Base-by-base conservation (phyloP, 2,797 vertebrate genomes). In the Fringilla coelebs region DNA sequence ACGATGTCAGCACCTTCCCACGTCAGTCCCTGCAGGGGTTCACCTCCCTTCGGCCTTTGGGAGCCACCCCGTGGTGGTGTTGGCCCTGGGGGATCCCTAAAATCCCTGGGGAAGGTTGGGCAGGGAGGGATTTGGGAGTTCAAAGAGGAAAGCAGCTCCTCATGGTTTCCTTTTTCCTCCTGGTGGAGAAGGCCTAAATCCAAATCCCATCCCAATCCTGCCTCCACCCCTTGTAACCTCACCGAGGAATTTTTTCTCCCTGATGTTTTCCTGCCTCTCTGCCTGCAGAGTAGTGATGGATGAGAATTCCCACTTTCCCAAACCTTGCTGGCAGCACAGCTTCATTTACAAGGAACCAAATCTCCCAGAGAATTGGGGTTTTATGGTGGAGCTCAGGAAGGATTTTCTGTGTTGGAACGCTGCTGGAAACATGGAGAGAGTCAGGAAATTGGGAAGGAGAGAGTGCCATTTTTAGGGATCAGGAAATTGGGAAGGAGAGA, bases 1-100 rank as follows among this genome's bases (percentile, higher is more conserved):
- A 99, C 10, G 99, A 99, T 19, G 95, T 99, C 95, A 99, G 98
- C 74, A 98, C 99, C 0, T 99, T 99, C 97, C 99, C 99, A 66
- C 13, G 99, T 99, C 97, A 93, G 74, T 76, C 12, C 4, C 6
- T 3, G 32, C 36, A 0, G 3, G 1, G 1, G 5, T 3, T 43
- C 3, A 10, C 7, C 6, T 48, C 65, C 34, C 48, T 0, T 4
- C 6, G 6, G n/a, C n/a, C 32, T 17, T 46, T 48, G 74, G 72
- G 38, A n/a, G 1, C 26, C 6, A 3, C 36, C 18, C 4, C 3
- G 0, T 3, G 32, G 14, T 24, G 54, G 21, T 14, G 51, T 25
- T 79, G 34, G 41, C 10, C 21, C 7, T 17, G 54, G 55, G n/a
- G n/a, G 25, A 11, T 57, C 55, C 10, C 17, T 11, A 17, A 16